These are phyloP conservation scores for Antitype chi DNA, from an alignment of 2,888 invertebrate genomes.

Conservation along the genomic window DNA sequence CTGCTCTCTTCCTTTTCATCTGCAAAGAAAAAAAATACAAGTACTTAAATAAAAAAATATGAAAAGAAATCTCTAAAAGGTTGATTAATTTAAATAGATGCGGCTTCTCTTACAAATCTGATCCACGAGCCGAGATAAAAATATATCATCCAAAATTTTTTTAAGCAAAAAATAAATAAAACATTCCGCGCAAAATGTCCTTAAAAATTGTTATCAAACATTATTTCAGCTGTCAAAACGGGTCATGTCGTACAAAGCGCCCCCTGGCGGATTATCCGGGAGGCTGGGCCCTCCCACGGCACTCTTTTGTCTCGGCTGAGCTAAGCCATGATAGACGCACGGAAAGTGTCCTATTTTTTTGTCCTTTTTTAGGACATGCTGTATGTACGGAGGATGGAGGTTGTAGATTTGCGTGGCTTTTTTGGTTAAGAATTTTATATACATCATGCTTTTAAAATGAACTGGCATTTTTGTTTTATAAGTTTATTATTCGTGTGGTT, in stretches of 20 bases:
- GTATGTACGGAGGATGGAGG: slow-evolving; percentile 34
- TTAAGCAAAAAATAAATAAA: slow-evolving; percentile 47
- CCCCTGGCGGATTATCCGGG: slow-evolving; percentile 72
- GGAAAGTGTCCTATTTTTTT: slow-evolving; percentile 63
- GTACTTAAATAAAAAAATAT: slow-evolving; percentile 25
- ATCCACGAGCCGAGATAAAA: slow-evolving; percentile 61
- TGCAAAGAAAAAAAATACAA: slow-evolving; percentile 1
- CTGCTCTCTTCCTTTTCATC: slow-evolving; percentile 16
- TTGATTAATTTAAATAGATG: slow-evolving; percentile 62
- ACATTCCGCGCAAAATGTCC: slow-evolving; percentile 57
- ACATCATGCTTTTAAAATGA: slow-evolving; percentile 41
- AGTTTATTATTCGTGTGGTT: slow-evolving; percentile 15
- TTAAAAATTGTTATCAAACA: slow-evolving; percentile 73
- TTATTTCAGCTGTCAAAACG: slow-evolving; percentile 74
- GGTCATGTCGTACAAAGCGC: slow-evolving; percentile 63
- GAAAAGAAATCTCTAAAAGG: slow-evolving; percentile 39
- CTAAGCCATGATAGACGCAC: slow-evolving; percentile 64
- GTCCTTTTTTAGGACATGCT: slow-evolving; percentile 49
- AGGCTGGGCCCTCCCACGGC: slow-evolving; percentile 61
- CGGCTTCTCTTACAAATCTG: slow-evolving; percentile 52
- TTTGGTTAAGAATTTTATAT: slow-evolving; percentile 47
- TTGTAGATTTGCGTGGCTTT: slow-evolving; percentile 24
- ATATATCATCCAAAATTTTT: slow-evolving; percentile 47
- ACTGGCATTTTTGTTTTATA: slow-evolving; percentile 19
- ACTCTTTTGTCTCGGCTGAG: slow-evolving; percentile 67